A percentile compares a stretch with the other conserved stretches of the same genome.
These are phyloP conservation scores for Myanophis thanlyinensis DNA, from an alignment of 2,113 vertebrate genomes.

Conservation along the genomic window DNA sequence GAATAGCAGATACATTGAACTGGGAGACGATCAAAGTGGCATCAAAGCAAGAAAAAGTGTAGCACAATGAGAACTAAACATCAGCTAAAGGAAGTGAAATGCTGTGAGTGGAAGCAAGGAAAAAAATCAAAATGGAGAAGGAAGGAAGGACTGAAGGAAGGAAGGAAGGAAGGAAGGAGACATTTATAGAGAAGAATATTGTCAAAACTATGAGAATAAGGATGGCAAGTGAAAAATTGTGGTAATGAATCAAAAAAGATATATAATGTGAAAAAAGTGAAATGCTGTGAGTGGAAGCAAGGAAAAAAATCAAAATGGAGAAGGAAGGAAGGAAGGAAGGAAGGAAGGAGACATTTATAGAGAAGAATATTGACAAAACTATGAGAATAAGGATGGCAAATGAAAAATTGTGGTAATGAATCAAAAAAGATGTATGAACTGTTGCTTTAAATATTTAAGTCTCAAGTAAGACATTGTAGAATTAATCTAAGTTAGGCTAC, in stretches of 20 bases:
- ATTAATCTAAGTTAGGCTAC: not conserved
- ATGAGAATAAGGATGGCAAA: not conserved
- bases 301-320: too few relatives aligned
- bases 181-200: too few relatives aligned
- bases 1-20: not conserved
- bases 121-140: not conserved
- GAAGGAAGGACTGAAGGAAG: too few relatives aligned
- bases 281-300: too few relatives aligned
- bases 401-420: not conserved
- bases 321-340: not conserved
- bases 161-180: too few relatives aligned
- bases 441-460: not conserved
- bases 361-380: not conserved
- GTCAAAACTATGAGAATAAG: too few relatives aligned
- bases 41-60: not conserved
- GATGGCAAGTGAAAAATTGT: too few relatives aligned
- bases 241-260: too few relatives aligned
- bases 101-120: not conserved
- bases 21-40: not conserved
- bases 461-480: not conserved
- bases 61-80: not conserved
- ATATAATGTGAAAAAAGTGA: too few relatives aligned
- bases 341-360: not conserved
- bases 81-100: not conserved
- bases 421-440: not conserved